Base-by-base conservation (phyloP, 2,888 invertebrate species). In the Patella pellucida region DNA sequence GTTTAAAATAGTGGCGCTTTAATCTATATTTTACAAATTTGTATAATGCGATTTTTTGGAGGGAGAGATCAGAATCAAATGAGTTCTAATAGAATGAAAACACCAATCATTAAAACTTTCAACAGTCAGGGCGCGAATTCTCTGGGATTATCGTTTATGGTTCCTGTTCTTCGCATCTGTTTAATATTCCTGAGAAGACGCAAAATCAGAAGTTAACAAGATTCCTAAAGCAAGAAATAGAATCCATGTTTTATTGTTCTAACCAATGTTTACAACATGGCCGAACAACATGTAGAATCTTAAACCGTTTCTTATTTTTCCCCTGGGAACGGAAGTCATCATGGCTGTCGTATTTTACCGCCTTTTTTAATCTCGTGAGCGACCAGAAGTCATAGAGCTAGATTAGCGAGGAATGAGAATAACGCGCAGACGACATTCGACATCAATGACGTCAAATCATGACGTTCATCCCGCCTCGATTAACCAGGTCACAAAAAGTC, bases 401-500 rank as follows among this genome's bases (percentile, higher is more conserved):
- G 62, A 62, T 62, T 62, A 62, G 23, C 62, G 23, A 19, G 19
- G 23, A 62, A 62, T 62, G 62, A 62, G 19, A 62, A 62, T 62
- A 62, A 23, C 62, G 23, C 62, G 23, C 19, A 62, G 23, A 62
- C 62, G 12, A 62, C 19, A 62, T 23, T 23, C 19, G 62, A 19
- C 19, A 12, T 23, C 19, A 62, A 19, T 62, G 62, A 62, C 62
- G 62, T 62, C 62, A 23, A 19, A 62, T 62, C 62, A 23, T 62
- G 62, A 62, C 62, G 62, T 23, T 19, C 62, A 62, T 62, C 19
- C 19, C 23, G 62, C 19, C 23, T 62, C 23, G 23, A 23, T 62
- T 62, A 23, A 62, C 19, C 62, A 62, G 62, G 62, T 62, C 62
- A 62, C 62, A 62, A 62, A 62, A 62, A 62, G 62, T 62, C 19